Evolutionary conservation across 2,113 vertebrate species (phyloP).

Genomic region (Gasterosteus aculeatus): DNA sequence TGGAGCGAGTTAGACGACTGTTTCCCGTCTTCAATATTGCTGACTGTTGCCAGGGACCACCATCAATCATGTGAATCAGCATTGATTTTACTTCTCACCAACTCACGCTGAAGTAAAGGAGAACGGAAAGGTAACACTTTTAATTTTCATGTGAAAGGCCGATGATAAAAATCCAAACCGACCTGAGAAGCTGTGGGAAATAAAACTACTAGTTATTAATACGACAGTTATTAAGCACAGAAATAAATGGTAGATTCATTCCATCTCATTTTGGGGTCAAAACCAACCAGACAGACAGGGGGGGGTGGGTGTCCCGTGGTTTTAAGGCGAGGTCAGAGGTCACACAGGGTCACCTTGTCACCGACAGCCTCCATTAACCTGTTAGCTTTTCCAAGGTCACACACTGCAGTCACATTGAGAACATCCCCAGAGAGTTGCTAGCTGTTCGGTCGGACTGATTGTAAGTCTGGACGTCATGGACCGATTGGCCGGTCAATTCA

Average conservation of each 20-base stretch:
- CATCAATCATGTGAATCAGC: constrained; percentile 25
- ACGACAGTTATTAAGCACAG: constrained; percentile 4
- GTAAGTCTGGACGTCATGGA: constrained; percentile 22
- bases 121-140: neutral
- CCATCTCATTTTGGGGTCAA: constrained; percentile 7
- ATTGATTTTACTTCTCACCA: constrained; percentile 29
- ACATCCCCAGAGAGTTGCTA: constrained; percentile 31
- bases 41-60: neutral
- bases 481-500: neutral
- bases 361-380: constrained; percentile 49
- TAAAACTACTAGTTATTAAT: constrained; percentile 33
- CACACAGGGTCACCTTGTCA: constrained; percentile 33
- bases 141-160: neutral
- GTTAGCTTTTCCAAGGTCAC: constrained; percentile 8
- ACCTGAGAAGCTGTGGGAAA: constrained; percentile 3
- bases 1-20: neutral
- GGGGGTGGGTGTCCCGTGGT: neutral
- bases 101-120: constrained; percentile 42
- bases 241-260: constrained; percentile 34
- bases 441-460: constrained; percentile 54
- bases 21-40: neutral
- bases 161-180: neutral
- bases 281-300: constrained; percentile 23
- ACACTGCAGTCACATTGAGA: constrained; percentile 9
- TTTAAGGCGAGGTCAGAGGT: constrained; percentile 45